Evolutionary conservation across 1,140 invertebrate species (phyloP).

Genomic region (Zophobas atratus): DNA sequence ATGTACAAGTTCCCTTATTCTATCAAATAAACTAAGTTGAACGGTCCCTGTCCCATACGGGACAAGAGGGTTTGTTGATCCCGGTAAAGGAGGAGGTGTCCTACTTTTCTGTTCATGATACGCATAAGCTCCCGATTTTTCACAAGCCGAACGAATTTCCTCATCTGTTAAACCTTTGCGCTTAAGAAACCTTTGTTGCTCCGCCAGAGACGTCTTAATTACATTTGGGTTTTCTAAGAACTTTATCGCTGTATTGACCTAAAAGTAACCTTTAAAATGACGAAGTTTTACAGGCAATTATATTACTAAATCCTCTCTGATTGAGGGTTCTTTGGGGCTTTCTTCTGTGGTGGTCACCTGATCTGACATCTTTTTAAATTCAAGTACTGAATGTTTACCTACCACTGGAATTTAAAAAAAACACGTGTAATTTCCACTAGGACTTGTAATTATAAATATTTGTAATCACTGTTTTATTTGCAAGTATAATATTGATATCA

Average conservation of each 20-base stretch:
- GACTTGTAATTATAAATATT: neutral
- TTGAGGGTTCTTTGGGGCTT: slow-evolving; percentile 4
- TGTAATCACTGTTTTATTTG: slow-evolving; percentile 7
- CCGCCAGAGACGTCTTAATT: slow-evolving; percentile 77
- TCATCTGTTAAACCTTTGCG: slow-evolving; percentile 85
- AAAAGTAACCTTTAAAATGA: slow-evolving; percentile 50
- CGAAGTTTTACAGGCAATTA: slow-evolving; percentile 3
- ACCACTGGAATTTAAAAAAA: no score
- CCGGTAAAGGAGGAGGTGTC: slow-evolving; percentile 51
- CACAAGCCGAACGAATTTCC: slow-evolving; percentile 83
- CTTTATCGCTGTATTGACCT: slow-evolving; percentile 89
- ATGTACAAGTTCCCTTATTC: slow-evolving; percentile 78
- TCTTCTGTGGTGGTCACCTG: neutral
- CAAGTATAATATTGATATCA: slow-evolving; percentile 18
- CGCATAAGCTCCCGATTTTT: slow-evolving; percentile 71
- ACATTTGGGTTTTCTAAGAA: slow-evolving; percentile 91
- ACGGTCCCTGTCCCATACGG: slow-evolving; percentile 32
- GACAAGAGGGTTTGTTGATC: slow-evolving; percentile 14
- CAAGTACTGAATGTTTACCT: no score
- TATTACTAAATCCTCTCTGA: slow-evolving; percentile 54
- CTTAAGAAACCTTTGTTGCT: slow-evolving; percentile 85
- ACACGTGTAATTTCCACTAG: neutral
- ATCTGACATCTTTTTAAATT: slow-evolving; percentile 21
- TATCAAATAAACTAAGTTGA: slow-evolving; percentile 68
- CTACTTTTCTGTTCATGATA: slow-evolving; percentile 57